Evolutionary conservation across 2,888 invertebrate genomes (phyloP).

Genomic region (Chrysodeixis includens): DNA sequence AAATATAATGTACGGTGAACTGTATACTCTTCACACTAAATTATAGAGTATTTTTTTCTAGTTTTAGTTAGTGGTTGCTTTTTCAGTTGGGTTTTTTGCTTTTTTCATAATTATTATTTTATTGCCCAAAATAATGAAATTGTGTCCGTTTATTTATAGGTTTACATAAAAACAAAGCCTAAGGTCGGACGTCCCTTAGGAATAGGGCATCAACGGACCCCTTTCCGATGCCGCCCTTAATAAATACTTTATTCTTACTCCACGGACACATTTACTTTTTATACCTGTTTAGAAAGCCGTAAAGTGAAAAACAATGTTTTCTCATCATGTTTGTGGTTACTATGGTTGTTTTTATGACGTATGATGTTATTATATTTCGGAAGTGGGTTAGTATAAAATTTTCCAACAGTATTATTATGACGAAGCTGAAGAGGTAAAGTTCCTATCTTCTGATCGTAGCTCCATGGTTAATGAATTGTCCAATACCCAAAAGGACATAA

Average conservation of each 20-base stretch:
- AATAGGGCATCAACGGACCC: conserved; percentile 38
- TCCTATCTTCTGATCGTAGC: too few species aligned
- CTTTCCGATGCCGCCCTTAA: conserved; percentile 63
- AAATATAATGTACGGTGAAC: too few species aligned
- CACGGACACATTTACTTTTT: conserved; percentile 65
- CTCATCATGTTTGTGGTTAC: conserved; percentile 15
- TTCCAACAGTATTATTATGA: too few species aligned
- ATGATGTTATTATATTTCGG: background rate
- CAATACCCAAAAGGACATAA: too few species aligned
- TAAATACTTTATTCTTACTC: conserved; percentile 74
- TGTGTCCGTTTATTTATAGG: conserved; percentile 45
- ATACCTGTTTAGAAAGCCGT: conserved; percentile 64
- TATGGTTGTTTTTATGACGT: conserved; percentile 7
- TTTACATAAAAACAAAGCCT: conserved; percentile 70
- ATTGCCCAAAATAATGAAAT: conserved; percentile 52
- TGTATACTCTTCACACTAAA: too few species aligned
- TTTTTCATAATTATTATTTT: too few species aligned
- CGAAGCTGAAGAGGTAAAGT: too few species aligned
- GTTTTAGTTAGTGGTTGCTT: too few species aligned
- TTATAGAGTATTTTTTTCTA: too few species aligned
- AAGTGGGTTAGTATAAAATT: background rate
- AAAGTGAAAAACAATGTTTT: conserved; percentile 64
- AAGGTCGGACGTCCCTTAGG: conserved; percentile 64
- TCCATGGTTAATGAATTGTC: too few species aligned
- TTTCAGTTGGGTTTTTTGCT: too few species aligned